Evolutionary conservation across 2,113 vertebrate genomes (phyloP), one percentile per base, ranked within the genome.

Genomic region (Cephalopholis sonnerati): DNA sequence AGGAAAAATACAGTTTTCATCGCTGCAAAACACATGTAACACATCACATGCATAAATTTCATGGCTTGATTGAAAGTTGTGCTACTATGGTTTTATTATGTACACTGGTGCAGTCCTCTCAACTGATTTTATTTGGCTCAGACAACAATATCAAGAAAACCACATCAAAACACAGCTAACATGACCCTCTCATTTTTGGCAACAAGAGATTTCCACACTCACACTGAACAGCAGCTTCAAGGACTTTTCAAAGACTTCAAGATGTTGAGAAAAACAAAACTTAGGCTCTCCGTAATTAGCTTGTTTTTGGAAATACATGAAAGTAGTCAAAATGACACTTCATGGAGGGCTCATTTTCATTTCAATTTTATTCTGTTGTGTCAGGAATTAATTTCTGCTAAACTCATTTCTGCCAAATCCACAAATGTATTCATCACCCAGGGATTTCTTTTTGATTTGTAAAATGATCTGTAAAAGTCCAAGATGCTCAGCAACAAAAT

Each of bases 291-390:
- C 2, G 2, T 54, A 57, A 75, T 76, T 54, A 69, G 39, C n/a
- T 54, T 66, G 10, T 59, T 73, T 58, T 70, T 11, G 15, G 1
- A 57, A 74, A 68, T 18, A 68, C 46, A 77, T 83, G n/a, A 70
- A 82, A 86, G 58, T 51, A 48, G 27, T 29, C n/a, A 25, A 73
- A 83, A 64, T 64, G 66, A 57, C 64, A 78, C 46, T 80, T 74
- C 36, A 65, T 48, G 3, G 4, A 27, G 2, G n/a, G 58, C n/a
- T 68, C 9, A 7, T 65, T 74, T 68, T 61, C 16, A 16, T 74
- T 86, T 46, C 6, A 59, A 59, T 84, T 48, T 63, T 29, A 27
- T 64, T 36, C 24, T 20, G 12, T 41, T 17, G n/a, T 59, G 67
- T 70, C 58, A 57, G 66, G 18, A 80, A 84, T 77, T 82, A 74